phyloP scores from a whole-genome alignment of 2,113 vertebrate genomes.

The Phrynosoma blainvillii region DNA sequence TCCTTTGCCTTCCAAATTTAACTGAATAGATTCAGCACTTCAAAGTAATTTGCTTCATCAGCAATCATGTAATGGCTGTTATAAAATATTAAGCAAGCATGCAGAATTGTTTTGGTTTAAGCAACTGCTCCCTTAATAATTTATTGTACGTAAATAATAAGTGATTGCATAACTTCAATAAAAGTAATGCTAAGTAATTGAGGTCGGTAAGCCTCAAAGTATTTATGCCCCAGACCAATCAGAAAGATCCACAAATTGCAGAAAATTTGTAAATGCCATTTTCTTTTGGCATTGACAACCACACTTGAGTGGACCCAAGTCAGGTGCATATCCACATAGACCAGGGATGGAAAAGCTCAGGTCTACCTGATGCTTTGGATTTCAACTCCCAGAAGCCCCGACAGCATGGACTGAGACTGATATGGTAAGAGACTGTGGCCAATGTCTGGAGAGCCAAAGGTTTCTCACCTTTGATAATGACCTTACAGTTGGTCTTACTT shows the following conservation, averaged over 20 bases:
- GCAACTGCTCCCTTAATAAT: slow-evolving; percentile 5
- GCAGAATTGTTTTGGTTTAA: slow-evolving; percentile 29
- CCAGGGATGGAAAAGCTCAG: neutral
- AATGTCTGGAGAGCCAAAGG: neutral
- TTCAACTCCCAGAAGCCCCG: neutral
- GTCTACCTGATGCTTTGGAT: too few relatives aligned
- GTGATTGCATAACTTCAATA: neutral
- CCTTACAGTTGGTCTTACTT: neutral
- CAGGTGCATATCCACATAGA: neutral
- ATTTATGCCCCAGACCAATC: neutral
- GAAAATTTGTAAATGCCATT: neutral
- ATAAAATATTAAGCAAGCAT: slow-evolving; percentile 10
- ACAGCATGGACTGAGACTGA: neutral
- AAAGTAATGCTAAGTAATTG: neutral
- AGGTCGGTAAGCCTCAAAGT: neutral
- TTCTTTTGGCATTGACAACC: neutral
- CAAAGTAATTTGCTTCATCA: slow-evolving; percentile 64
- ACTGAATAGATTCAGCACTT: slow-evolving; percentile 57
- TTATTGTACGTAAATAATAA: neutral
- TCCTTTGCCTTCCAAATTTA: slow-evolving; percentile 42
- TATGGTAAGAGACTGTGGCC: neutral
- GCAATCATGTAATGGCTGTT: slow-evolving; percentile 52
- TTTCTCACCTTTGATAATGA: neutral
- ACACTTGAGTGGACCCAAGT: neutral
- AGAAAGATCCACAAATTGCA: neutral